Percentiles rank a stretch among this genome's conserved stretches.
phyloP scores from a whole-genome alignment of 2,113 vertebrate genomes.

The Hucho hucho region DNA sequence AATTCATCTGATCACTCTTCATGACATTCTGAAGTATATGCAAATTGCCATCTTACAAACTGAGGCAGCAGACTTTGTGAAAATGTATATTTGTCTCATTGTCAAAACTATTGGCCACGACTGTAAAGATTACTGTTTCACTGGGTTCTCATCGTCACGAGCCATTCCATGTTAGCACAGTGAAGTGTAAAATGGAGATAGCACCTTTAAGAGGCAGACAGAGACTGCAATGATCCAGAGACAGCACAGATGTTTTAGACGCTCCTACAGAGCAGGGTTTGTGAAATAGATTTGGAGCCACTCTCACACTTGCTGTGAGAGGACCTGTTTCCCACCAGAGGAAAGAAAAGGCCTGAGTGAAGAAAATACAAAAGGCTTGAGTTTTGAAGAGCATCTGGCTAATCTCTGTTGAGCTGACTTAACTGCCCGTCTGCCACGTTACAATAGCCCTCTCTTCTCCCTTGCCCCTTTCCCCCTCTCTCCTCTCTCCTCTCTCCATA shows the following conservation, averaged over 20 bases:
- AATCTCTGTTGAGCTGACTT: not conserved
- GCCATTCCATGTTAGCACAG: not conserved
- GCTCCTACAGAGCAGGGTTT: slow-evolving; percentile 36
- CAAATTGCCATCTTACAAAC: no score
- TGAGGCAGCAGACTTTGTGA: no score
- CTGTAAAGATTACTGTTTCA: not conserved
- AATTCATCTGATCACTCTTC: no score
- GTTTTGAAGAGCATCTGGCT: not conserved
- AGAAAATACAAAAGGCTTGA: slow-evolving; percentile 17
- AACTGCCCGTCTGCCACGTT: not conserved
- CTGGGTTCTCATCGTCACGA: no score
- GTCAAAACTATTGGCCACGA: no score
- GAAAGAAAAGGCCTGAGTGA: slow-evolving; percentile 27
- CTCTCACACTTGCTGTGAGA: not conserved
- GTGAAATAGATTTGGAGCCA: slow-evolving; percentile 44
- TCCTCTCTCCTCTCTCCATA: not conserved
- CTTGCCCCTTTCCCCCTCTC: not conserved
- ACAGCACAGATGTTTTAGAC: slow-evolving; percentile 52
- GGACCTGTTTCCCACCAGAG: slow-evolving; percentile 5
- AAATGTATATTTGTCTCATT: no score
- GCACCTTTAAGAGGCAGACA: slow-evolving; percentile 5
- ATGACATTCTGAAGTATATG: no score
- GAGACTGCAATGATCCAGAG: slow-evolving; percentile 4
- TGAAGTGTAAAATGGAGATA: slow-evolving; percentile 24
- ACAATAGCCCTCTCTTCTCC: not conserved